These are phyloP conservation scores for Arion vulgaris DNA, from an alignment of 1,140 invertebrate species.

Conservation along the genomic window DNA sequence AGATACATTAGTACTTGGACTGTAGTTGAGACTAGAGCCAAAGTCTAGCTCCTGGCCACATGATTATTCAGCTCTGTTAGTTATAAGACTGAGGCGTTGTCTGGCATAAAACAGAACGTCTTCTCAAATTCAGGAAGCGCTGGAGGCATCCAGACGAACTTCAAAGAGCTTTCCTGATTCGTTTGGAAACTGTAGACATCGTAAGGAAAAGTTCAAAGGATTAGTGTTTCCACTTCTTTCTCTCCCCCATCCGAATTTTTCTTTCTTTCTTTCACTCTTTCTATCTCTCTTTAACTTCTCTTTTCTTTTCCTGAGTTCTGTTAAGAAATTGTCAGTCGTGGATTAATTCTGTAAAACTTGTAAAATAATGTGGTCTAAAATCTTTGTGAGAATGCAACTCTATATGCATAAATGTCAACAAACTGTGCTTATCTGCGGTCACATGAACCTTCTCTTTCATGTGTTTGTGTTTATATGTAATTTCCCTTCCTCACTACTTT, in stretches of 20 bases:
- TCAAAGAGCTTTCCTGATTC: not conserved
- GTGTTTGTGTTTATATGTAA: not conserved
- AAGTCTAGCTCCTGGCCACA: not conserved
- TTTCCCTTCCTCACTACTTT: not conserved
- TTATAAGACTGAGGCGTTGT: not conserved
- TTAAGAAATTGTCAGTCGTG: not conserved
- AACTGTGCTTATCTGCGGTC: not conserved
- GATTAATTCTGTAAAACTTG: not conserved
- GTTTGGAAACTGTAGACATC: constrained; percentile 13
- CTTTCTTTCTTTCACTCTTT: too few species aligned
- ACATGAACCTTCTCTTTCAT: not conserved
- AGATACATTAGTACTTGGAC: too few species aligned
- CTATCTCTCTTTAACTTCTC: too few species aligned
- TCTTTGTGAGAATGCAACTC: not conserved
- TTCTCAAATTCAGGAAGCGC: constrained; percentile 7
- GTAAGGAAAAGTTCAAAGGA: constrained; percentile 17
- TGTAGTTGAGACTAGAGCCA: too few species aligned
- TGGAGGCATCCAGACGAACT: not conserved
- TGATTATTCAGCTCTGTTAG: not conserved
- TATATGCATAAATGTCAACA: not conserved
- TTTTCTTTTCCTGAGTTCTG: not conserved
- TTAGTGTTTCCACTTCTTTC: not conserved
- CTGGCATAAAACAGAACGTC: not conserved
- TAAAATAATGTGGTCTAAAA: not conserved
- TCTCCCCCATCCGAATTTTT: too few species aligned